Percentiles rank a stretch among this genome's conserved stretches.
Evolutionary conservation across 2,888 invertebrate genomes (phyloP).

Genomic region (Platycnemis pennipes): DNA sequence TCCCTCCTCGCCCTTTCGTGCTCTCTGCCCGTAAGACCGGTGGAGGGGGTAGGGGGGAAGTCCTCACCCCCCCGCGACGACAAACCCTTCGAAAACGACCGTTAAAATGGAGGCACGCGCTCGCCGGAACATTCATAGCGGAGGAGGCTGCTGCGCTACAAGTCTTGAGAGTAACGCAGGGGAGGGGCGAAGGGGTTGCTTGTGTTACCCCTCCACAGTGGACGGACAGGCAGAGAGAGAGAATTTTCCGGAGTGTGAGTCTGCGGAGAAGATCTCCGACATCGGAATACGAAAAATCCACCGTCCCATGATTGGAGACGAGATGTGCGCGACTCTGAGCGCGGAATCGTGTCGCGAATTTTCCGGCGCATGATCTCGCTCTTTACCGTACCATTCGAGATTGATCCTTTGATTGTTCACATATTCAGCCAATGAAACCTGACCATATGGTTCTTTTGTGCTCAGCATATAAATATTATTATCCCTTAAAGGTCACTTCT

Average conservation of each 20-base stretch:
- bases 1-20: not conserved
- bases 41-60: too few relatives aligned
- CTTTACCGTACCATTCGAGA: too few relatives aligned
- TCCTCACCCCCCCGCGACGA: not conserved
- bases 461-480: too few relatives aligned
- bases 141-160: not conserved
- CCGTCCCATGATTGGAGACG: not conserved
- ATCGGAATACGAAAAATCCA: not conserved
- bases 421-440: too few relatives aligned
- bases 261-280: not conserved
- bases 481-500: too few relatives aligned
- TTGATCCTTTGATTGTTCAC: too few relatives aligned
- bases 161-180: not conserved
- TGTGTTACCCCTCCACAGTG: too few relatives aligned
- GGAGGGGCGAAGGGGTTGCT: not conserved
- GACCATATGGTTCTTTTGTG: too few relatives aligned
- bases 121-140: constrained; percentile 15
- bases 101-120: constrained; percentile 52
- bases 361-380: too few relatives aligned
- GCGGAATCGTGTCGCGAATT: too few relatives aligned
- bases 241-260: not conserved
- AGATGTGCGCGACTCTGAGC: not conserved
- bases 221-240: not conserved
- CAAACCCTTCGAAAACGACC: not conserved
- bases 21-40: not conserved